A percentile compares a stretch with the other conserved stretches of the same genome.
These are phyloP conservation scores for Drosophila sechellia DNA, from an alignment of 1,140 invertebrate genomes.

Conservation along the genomic window DNA sequence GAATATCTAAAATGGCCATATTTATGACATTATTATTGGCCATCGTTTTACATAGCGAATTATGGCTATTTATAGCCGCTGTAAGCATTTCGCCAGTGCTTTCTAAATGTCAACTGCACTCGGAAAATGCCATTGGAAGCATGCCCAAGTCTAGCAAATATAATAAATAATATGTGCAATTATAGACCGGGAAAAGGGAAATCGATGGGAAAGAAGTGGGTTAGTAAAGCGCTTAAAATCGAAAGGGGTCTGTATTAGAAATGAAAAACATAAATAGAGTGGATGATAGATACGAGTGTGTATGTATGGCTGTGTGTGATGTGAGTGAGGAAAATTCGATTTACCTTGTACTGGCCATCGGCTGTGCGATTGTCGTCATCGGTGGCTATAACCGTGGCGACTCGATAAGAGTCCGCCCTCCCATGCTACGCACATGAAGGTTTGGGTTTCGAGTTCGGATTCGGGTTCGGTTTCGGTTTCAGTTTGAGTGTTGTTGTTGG, in stretches of 20 bases:
- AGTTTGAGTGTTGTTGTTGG: conserved; percentile 17
- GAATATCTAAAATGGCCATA: conserved; percentile 27
- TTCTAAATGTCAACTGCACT: conserved; percentile 60
- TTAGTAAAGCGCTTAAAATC: conserved; percentile 34
- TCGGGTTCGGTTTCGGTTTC: conserved; percentile 14
- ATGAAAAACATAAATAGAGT: conserved; percentile 47
- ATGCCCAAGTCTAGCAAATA: conserved; percentile 59
- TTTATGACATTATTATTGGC: conserved; percentile 60
- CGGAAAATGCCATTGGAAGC: conserved; percentile 62
- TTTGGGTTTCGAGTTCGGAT: not conserved
- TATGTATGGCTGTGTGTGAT: not conserved
- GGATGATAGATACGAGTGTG: conserved; percentile 9
- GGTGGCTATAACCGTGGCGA: conserved; percentile 94
- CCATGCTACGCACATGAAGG: conserved; percentile 94
- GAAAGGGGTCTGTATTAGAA: conserved; percentile 23
- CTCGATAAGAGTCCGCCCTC: conserved; percentile 96
- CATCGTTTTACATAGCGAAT: conserved; percentile 25
- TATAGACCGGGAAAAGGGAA: conserved; percentile 27
- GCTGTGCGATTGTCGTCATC: conserved; percentile 97
- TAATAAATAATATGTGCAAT: conserved; percentile 56
- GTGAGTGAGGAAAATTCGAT: conserved; percentile 50
- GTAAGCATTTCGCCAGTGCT: conserved; percentile 54
- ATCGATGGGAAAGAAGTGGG: conserved; percentile 20
- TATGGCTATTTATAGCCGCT: conserved; percentile 56
- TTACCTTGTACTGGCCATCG: conserved; percentile 96